Percentiles rank a stretch among this genome's conserved stretches.
Evolutionary conservation across 2,113 vertebrate genomes (phyloP).

Genomic region (Salvelinus namaycush): DNA sequence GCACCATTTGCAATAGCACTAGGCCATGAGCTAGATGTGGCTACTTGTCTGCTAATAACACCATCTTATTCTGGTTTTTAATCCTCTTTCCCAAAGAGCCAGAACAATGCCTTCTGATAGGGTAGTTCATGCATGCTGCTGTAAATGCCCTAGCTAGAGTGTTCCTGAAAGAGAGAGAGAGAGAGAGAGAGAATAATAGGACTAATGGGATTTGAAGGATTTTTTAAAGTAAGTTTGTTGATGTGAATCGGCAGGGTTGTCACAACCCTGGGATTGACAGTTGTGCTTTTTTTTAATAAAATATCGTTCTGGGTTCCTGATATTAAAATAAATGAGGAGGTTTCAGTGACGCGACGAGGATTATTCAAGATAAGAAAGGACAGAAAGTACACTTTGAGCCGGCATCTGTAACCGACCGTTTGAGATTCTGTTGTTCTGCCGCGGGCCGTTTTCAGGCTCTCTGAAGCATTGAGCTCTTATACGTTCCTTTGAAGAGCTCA

Average conservation of each 20-base stretch:
- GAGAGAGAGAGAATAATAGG: no score
- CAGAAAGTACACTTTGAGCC: not conserved
- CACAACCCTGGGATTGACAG: not conserved
- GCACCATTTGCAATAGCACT: slow-evolving; percentile 64
- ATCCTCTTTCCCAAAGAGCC: slow-evolving; percentile 67
- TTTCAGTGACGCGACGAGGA: not conserved
- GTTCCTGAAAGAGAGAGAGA: no score
- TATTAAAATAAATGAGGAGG: not conserved
- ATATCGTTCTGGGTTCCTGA: not conserved
- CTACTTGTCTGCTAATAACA: slow-evolving; percentile 64
- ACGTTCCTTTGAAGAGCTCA: not conserved
- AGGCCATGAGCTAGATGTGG: slow-evolving; percentile 39
- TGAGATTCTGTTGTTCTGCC: not conserved
- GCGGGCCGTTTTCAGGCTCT: not conserved
- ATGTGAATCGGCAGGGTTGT: no score
- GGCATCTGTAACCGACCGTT: not conserved
- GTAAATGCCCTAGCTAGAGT: no score
- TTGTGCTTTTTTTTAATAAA: not conserved
- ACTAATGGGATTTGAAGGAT: not conserved
- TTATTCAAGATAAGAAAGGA: not conserved
- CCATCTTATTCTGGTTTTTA: slow-evolving; percentile 60
- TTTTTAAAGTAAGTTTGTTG: no score
- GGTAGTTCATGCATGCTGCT: slow-evolving; percentile 36
- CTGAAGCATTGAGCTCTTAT: not conserved
- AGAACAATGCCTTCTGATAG: slow-evolving; percentile 43